Conservation (phyloP, 2,797 vertebrate genomes). For the Petrocephalus schoutedeni region DNA sequence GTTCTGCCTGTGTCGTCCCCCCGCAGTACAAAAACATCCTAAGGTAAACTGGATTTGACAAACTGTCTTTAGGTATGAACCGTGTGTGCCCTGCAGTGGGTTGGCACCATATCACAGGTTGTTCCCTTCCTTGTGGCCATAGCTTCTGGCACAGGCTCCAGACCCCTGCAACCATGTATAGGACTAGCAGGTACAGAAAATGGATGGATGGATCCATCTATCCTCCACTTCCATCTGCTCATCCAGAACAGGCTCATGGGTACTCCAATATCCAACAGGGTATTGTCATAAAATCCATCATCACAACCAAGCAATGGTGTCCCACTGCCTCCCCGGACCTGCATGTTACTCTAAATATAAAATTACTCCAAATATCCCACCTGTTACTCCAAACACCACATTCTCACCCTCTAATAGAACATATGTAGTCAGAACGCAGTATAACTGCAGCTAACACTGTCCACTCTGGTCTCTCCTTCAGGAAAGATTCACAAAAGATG, state of each 20-base stretch:
- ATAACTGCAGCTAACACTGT: neutral
- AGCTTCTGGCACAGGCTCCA: neutral
- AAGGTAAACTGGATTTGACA: neutral
- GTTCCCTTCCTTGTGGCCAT: neutral
- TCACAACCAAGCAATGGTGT: neutral
- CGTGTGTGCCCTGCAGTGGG: neutral
- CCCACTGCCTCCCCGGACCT: neutral
- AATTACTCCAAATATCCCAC: neutral
- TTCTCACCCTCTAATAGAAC: neutral
- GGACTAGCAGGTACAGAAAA: neutral
- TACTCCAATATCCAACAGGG: neutral
- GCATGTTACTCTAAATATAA: neutral
- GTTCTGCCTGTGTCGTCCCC: neutral
- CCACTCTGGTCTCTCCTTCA: slow-evolving; percentile 30
- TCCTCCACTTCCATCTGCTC: neutral
- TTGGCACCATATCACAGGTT: neutral
- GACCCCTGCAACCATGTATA: neutral
- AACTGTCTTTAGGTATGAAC: neutral
- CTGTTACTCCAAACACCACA: neutral
- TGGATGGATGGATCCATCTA: neutral
- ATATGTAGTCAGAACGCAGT: neutral
- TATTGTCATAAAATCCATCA: neutral
- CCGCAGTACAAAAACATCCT: neutral
- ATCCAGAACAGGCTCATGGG: neutral
- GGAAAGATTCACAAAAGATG: slow-evolving; percentile 51